Base-by-base conservation (phyloP, 2,888 invertebrate species). In the Drosophila yooni region DNA sequence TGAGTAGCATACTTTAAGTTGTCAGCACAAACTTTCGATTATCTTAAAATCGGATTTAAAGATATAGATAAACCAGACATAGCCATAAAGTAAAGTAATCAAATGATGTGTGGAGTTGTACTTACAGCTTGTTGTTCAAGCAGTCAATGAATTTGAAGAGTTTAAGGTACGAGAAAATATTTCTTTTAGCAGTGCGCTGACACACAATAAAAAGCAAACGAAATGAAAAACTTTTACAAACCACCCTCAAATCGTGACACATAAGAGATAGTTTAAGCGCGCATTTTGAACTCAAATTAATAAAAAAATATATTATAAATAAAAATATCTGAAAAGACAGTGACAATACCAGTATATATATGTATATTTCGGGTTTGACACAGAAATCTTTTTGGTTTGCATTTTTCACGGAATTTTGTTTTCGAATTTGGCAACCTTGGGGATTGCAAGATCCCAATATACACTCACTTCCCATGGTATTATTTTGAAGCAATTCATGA, bases 261-360 rank as follows among this genome's bases (percentile, higher is more conserved):
- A 36, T 36, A n/a, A 38, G 27, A n/a, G 10, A n/a, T 27, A 4
- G 27, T 27, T 38, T 25, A 8, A 56, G 38, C 38, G 38, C 38
- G 38, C 54, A 38, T n/a, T 56, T 56, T 36, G 2, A 56, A 56
- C 54, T 56, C 38, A 27, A 56, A 27, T 36, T 4, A 38, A 56
- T 25, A 36, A 27, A 27, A 38, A 38, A 38, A 11, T 4, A 25
- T 11, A 25, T 3, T 21, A 21, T 21, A 46, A 15, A 46, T 7
- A 21, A 7, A 38, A 27, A 3, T 1, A 8, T n/a, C n/a, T n/a
- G 10, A n/a, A 56, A 56, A 56, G 36, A 4, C n/a, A 27, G 7
- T n/a, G 27, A 38, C n/a, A 21, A 34, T 64, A 29, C 43, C 15
- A 18, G 51, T 56, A 51, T 64, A 40, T 25, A 21, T 31, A 8